Evolutionary conservation across 1,140 invertebrate genomes (phyloP).

Genomic region (Drosophila takahashii): DNA sequence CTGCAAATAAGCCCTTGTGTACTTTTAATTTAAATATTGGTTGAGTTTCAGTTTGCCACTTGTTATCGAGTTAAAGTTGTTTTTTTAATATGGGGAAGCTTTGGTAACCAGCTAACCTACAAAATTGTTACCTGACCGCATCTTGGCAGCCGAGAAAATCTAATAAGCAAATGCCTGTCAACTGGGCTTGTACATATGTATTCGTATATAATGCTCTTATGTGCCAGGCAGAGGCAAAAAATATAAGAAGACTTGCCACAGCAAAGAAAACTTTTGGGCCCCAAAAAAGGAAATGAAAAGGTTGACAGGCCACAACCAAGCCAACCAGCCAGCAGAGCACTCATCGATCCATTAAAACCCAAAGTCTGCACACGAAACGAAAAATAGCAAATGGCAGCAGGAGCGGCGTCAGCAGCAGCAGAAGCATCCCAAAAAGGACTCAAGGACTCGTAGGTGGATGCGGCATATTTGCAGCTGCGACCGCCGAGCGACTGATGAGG

Average conservation of each 20-base stretch:
- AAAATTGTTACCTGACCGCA: conserved; percentile 59
- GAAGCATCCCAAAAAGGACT: conserved; percentile 44
- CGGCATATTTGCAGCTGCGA: conserved; percentile 59
- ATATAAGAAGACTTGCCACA: conserved; percentile 21
- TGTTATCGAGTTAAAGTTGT: conserved; percentile 23
- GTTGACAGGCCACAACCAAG: conserved; percentile 48
- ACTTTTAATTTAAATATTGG: conserved; percentile 17
- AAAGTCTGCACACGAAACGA: conserved; percentile 72
- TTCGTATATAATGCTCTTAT: conserved; percentile 14
- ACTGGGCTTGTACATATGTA: conserved; percentile 13
- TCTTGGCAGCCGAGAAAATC: conserved; percentile 62
- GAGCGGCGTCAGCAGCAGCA: conserved; percentile 29
- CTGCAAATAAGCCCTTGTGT: conserved; percentile 28
- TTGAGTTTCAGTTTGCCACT: conserved; percentile 9
- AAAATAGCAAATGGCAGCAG: conserved; percentile 48
- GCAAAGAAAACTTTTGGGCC: conserved; percentile 31
- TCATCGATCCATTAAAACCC: conserved; percentile 83
- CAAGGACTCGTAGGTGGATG: conserved; percentile 64
- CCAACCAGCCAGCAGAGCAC: conserved; percentile 50
- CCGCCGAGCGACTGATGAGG: conserved; percentile 41
- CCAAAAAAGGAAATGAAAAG: conserved; percentile 21
- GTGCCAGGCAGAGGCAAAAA: neutral
- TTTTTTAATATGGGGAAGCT: conserved; percentile 5
- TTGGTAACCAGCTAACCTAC: conserved; percentile 73
- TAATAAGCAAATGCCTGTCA: conserved; percentile 70